A percentile compares a stretch with the other conserved stretches of the same genome.
Conservation (phyloP, 37 sponge, comb jelly and placozoan species). For the Eunapius fragilis region DNA sequence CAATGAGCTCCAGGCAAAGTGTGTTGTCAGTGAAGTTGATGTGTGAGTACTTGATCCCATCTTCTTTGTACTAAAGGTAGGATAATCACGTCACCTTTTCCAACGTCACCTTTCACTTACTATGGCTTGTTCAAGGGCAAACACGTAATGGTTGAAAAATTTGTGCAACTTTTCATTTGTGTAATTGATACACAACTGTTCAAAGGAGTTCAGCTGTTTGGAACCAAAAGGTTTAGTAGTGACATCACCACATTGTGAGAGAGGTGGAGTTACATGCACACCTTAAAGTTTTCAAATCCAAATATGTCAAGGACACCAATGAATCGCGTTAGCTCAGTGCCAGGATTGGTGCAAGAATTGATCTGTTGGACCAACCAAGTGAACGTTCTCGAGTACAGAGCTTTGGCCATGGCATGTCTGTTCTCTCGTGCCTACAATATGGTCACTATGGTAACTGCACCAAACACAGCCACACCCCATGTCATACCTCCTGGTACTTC, state of each 20-base stretch:
- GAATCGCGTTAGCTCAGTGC: conserved; percentile 68
- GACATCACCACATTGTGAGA: not conserved
- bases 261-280: conserved; percentile 5
- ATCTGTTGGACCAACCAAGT: conserved; percentile 92
- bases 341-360: conserved; percentile 91
- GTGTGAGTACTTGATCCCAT: conserved; percentile 92
- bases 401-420: conserved; percentile 95
- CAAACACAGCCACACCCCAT: not conserved
- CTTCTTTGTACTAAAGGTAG: conserved; percentile 84
- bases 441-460: not conserved
- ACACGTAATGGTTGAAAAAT: conserved; percentile 96
- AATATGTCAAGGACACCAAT: conserved; percentile 97
- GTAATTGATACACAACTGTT: conserved; percentile 98
- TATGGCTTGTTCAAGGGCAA: conserved; percentile 85
- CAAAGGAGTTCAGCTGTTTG: conserved; percentile 86
- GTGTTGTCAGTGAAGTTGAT: conserved; percentile 96
- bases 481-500: conserved; percentile 77
- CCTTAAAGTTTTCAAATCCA: conserved; percentile 94
- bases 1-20: conserved; percentile 90
- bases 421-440: conserved; percentile 80
- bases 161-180: conserved; percentile 97
- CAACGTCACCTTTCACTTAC: conserved; percentile 46
- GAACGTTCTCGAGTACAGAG: conserved; percentile 91
- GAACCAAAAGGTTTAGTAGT: not conserved
- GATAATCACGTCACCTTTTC: not conserved